Base-by-base conservation (phyloP, 2,797 vertebrate genomes). In the Lophotriccus pileatus region DNA sequence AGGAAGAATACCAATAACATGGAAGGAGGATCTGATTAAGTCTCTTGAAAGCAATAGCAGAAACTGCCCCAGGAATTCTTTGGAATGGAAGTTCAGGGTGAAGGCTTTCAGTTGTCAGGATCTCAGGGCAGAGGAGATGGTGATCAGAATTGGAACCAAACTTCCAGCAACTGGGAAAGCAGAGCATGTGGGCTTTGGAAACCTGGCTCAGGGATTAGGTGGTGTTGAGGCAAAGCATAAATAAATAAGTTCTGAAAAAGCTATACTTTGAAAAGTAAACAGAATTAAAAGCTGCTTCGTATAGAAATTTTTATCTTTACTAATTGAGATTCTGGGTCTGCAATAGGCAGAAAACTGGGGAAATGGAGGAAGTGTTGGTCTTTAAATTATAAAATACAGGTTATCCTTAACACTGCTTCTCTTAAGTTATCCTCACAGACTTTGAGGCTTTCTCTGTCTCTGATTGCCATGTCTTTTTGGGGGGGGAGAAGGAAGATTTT, bases 381-480 rank as follows among this genome's bases (percentile, higher is more conserved):
- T 81, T 80, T 44, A 44, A 50, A 39, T 68, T 4, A 2, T 34
- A 23, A 72, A 22, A 44, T 66, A 6, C 2, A 2, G 7, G 18
- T 56, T 58, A 30, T 37, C 10, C 14, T 13, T 60, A 39, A 13
- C 17, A 4, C 10, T 63, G 18, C 22, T 47, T 21, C 59, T 72
- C 0, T 23, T 44, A 27, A 32, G 4, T 72, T 67, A 16, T 1
- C 14, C 22, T 50, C 39, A 2, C 28, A 60, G 21, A 14, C 13
- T 52, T 59, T 9, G 46, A 63, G 50, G 41, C 30, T 70, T 7
- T 1, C 41, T 64, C 7, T 36, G 28, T 58, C 50, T 62, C 5
- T 8, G 9, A 24, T 60, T 37, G 17, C 15, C 4, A 0, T 32
- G 7, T 9, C 10, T 30, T 62, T 59, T 14, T 11, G 9, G 11